A percentile compares a stretch with the other conserved stretches of the same genome.
Conservation (phyloP, 2,888 invertebrate genomes). For the Acrobasis suavella region DNA sequence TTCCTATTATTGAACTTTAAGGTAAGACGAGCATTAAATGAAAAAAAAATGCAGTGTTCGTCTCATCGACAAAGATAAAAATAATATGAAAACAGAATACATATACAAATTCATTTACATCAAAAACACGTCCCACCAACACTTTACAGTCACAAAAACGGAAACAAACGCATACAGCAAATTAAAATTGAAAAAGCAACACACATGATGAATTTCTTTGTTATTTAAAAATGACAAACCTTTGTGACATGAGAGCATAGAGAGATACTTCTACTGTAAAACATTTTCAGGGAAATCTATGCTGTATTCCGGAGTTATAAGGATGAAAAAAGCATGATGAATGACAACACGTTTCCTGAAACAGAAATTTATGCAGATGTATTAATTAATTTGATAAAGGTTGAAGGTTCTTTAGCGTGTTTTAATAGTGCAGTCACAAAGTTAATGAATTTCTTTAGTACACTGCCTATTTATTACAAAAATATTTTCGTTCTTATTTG, state of each 20-base stretch:
- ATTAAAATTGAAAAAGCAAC: constrained; percentile 43
- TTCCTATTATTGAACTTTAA: too few species aligned
- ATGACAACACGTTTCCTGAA: background rate
- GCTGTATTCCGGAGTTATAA: background rate
- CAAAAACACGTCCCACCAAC: constrained; percentile 9
- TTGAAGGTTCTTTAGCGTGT: background rate
- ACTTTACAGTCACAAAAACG: constrained; percentile 7
- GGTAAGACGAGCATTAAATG: too few species aligned
- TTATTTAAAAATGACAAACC: constrained; percentile 45
- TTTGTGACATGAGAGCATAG: constrained; percentile 37
- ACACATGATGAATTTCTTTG: constrained; percentile 42
- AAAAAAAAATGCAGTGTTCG: too few species aligned
- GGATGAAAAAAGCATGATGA: background rate
- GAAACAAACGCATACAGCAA: constrained; percentile 25
- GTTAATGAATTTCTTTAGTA: background rate
- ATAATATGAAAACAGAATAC: background rate
- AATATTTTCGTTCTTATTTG: too few species aligned
- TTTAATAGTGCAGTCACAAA: background rate
- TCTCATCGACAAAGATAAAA: background rate
- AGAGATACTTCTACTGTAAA: background rate
- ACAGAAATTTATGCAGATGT: constrained; percentile 19
- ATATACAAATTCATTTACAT: background rate
- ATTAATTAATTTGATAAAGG: constrained; percentile 14
- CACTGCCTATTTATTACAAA: background rate
- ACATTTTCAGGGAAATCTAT: background rate